A percentile compares a stretch with the other conserved stretches of the same genome.
Conservation (phyloP, 2,888 invertebrate genomes). For the Pristionchus japonicus region DNA sequence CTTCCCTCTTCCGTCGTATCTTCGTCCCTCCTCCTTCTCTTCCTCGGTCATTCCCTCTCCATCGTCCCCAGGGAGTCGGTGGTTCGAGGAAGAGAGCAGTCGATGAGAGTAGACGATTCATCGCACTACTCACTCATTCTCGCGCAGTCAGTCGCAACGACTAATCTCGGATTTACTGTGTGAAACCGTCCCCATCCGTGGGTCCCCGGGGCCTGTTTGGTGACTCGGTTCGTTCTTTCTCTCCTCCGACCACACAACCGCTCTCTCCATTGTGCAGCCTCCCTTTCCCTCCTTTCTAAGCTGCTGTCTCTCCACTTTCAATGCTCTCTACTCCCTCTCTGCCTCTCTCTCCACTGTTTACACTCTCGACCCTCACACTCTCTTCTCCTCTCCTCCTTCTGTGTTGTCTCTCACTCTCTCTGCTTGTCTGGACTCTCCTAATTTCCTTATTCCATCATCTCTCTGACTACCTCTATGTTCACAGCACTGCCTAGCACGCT, state of each 20-base stretch:
- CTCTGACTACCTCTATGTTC: background rate
- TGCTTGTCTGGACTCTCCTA: background rate
- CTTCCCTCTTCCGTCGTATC: constrained; percentile 7
- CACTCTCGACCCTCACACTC: constrained; percentile 34
- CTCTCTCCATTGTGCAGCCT: constrained; percentile 27
- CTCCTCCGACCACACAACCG: constrained; percentile 1
- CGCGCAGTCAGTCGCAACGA: background rate
- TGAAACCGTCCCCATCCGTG: background rate
- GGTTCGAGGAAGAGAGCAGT: constrained; percentile 12
- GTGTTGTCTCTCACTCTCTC: background rate
- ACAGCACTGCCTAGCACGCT: background rate
- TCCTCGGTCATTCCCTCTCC: background rate
- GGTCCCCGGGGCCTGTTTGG: constrained; percentile 41
- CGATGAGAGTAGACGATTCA: background rate
- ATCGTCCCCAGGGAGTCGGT: background rate
- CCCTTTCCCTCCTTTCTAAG: background rate
- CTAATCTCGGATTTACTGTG: background rate
- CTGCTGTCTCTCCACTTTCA: background rate
- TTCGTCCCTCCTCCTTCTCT: background rate
- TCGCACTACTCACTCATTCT: background rate
- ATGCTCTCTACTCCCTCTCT: background rate
- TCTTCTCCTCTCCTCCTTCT: background rate
- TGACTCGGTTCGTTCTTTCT: constrained; percentile 35
- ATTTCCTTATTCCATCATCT: background rate
- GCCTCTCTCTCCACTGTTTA: constrained; percentile 32